Evolutionary conservation across 2,888 invertebrate species (phyloP), one percentile per base, ranked within the genome.

Genomic region (Epistrophe grossulariae): DNA sequence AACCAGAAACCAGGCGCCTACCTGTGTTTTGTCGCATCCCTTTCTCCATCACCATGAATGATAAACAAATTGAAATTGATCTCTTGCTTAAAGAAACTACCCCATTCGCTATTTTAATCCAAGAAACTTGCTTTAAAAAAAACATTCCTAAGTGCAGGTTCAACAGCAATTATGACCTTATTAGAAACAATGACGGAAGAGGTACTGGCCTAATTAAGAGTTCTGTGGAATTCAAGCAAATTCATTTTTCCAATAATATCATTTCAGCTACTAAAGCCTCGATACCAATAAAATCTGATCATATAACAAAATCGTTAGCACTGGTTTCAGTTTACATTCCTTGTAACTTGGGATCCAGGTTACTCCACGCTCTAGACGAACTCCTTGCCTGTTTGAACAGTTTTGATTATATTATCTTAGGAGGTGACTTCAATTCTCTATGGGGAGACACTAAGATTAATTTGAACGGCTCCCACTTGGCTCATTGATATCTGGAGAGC

Each of bases 361-460:
- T 5, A 4, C 2, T 50, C 3, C 11, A 17, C 1, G 48, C 48
- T 4, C 48, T 48, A 0, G 11, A 48, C 17, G 17, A 48, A 4
- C 48, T 48, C 0, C 9, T 48, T 9, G 2, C 17, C 17, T 17
- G 9, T 17, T 4, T 48, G 1, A 9, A 8, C 4, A 7, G 4
- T 4, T 17, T 17, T 17, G 10, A 17, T 4, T 17, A 48, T 17
- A 10, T 48, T 4, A 38, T 70, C 1, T 7, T 35, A 13, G 68
- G 68, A 7, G 68, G 68, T 6, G 52, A 70, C 17, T 70, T 70
- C 19, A 70, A 70, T 8, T 35, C 52, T 4, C 35, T 70, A 2
- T 70, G 68, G 68, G 68, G 68, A 1, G 68, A 70, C 35, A 11
- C n/a, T 0, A 40, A 13, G 19, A 35, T 10, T 15, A 70, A 70